phyloP scores from a whole-genome alignment of 2,113 vertebrate genomes.

The Plestiodon gilberti region DNA sequence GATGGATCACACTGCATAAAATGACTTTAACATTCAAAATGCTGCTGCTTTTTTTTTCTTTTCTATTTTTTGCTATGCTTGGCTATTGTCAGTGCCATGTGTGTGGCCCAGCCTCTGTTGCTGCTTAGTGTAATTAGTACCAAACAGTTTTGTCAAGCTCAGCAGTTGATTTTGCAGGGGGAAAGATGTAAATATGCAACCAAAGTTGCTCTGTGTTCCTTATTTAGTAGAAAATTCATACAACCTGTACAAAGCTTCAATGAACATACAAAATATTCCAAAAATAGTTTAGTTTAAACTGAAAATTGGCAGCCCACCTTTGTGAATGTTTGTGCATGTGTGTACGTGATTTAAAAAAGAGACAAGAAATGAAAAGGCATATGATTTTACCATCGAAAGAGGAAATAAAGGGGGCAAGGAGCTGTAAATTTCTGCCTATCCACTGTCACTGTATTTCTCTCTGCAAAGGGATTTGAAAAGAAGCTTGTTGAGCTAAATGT shows the following conservation, averaged over 20 bases:
- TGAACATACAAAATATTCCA: not conserved
- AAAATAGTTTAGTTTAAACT: slow-evolving; percentile 20
- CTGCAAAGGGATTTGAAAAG: not conserved
- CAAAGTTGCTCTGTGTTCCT: slow-evolving; percentile 58
- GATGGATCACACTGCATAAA: not conserved
- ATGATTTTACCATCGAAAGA: not conserved
- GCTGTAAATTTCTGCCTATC: slow-evolving; percentile 16
- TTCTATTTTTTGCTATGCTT: slow-evolving; percentile 8
- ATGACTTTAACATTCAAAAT: slow-evolving; percentile 31
- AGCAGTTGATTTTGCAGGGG: slow-evolving; percentile 49
- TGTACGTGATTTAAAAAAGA: not conserved
- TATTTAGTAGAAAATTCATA: slow-evolving; percentile 47
- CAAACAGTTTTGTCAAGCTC: slow-evolving; percentile 65
- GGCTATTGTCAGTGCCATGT: slow-evolving; percentile 43
- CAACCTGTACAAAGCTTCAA: slow-evolving; percentile 9
- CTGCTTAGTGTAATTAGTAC: slow-evolving; percentile 46
- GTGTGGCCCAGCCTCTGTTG: slow-evolving; percentile 59
- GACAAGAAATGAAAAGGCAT: not conserved
- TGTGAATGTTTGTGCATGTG: slow-evolving; percentile 3
- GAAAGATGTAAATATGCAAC: slow-evolving; percentile 63
- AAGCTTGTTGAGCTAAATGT: slow-evolving; percentile 3
- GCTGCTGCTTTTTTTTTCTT: not conserved
- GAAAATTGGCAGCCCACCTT: slow-evolving; percentile 22
- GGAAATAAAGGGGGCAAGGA: not conserved
- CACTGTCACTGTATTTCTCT: slow-evolving; percentile 13